phyloP scores from a whole-genome alignment of 2,113 vertebrate genomes.

The Hemiscyllium ocellatum region DNA sequence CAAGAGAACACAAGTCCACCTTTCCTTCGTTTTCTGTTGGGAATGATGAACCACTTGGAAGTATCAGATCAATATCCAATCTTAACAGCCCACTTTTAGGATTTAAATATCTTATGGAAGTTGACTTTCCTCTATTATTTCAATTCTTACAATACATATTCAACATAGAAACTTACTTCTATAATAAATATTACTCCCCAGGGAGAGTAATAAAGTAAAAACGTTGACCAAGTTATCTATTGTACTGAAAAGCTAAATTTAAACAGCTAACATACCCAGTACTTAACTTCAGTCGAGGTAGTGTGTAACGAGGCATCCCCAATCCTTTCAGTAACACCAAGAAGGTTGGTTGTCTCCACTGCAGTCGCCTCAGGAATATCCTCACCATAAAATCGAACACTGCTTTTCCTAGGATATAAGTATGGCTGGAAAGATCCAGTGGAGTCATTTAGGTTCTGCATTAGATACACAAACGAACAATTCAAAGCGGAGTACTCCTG shows the following conservation, averaged over 20 bases:
- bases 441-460: background rate
- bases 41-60: background rate
- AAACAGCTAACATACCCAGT: conserved; percentile 12
- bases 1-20: background rate
- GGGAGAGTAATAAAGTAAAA: background rate
- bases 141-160: background rate
- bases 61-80: background rate
- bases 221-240: background rate
- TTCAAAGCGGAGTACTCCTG: background rate
- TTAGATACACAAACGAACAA: background rate
- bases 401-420: background rate
- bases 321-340: background rate
- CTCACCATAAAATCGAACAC: background rate
- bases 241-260: background rate
- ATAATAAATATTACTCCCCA: too few species aligned
- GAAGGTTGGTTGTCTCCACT: background rate
- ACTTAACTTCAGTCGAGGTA: too few species aligned
- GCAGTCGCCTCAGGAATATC: background rate
- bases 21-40: background rate
- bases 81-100: background rate
- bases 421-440: background rate
- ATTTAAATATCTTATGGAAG: background rate
- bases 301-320: background rate
- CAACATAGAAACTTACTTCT: too few species aligned
- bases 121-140: background rate